phyloP scores from a whole-genome alignment of 2,113 vertebrate species.

The Malurus elegans region DNA sequence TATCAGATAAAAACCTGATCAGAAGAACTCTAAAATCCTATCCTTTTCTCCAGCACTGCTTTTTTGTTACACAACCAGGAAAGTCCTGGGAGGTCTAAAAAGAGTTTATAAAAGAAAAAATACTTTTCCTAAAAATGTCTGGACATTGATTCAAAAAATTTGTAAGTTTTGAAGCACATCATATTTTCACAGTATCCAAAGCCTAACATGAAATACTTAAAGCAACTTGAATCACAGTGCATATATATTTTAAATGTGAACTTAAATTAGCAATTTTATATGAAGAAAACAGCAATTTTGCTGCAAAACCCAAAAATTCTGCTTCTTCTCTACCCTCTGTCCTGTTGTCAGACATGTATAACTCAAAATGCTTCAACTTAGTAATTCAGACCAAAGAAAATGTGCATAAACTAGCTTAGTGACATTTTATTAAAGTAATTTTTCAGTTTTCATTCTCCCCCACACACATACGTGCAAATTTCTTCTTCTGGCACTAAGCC shows the following conservation, averaged over 20 bases:
- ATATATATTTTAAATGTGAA: not conserved
- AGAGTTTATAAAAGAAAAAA: not conserved
- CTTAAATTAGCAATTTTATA: not conserved
- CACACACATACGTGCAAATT: not conserved
- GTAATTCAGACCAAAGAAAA: not conserved
- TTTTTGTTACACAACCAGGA: not conserved
- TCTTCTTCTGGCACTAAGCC: constrained; percentile 14
- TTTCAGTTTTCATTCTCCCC: constrained; percentile 30
- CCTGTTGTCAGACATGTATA: not conserved
- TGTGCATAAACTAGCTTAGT: not conserved
- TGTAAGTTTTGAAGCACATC: not conserved
- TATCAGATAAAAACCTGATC: not conserved
- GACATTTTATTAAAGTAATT: constrained; percentile 42
- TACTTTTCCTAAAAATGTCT: not conserved
- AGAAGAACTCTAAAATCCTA: not conserved
- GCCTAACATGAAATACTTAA: not conserved
- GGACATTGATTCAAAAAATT: not conserved
- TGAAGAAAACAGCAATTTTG: not conserved
- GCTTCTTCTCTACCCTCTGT: not conserved
- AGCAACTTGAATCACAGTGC: not conserved
- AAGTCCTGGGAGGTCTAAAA: not conserved
- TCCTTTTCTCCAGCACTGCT: not conserved
- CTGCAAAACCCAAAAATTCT: not conserved
- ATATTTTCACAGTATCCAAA: not conserved
- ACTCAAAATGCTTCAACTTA: not conserved